phyloP scores from a whole-genome alignment of 2,888 invertebrate genomes.

The Podabrus alpinus region DNA sequence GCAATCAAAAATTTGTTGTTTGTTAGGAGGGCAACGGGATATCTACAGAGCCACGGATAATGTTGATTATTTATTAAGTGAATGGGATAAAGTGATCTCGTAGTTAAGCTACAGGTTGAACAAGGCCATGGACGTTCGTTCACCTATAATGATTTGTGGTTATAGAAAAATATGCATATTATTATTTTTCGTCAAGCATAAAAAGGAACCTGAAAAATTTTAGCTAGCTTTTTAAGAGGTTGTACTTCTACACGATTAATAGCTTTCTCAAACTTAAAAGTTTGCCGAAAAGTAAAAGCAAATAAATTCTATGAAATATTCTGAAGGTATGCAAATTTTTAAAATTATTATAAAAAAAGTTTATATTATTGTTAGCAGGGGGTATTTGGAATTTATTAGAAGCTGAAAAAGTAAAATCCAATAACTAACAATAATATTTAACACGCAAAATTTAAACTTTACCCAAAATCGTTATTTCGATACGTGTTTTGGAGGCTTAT shows the following conservation, averaged over 20 bases:
- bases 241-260: not conserved
- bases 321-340: not conserved
- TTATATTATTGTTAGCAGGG: not conserved
- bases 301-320: not conserved
- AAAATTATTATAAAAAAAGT: not conserved
- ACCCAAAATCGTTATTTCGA: not conserved
- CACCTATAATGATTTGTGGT: slow-evolving; percentile 21
- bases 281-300: not conserved
- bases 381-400: not conserved
- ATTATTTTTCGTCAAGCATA: not conserved
- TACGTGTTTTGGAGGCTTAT: not conserved
- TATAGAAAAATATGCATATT: not conserved
- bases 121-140: slow-evolving; percentile 40
- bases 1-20: slow-evolving; percentile 4
- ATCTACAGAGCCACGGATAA: slow-evolving; percentile 10
- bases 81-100: slow-evolving; percentile 27
- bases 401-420: not conserved
- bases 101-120: slow-evolving; percentile 28
- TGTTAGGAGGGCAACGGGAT: slow-evolving; percentile 9
- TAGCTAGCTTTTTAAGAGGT: not conserved
- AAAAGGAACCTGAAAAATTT: not conserved
- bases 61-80: slow-evolving; percentile 27
- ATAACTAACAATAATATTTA: not conserved
- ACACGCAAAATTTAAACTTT: not conserved
- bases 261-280: not conserved